Conservation (phyloP, 2,113 vertebrate genomes). For the Aldabrachelys gigantea region DNA sequence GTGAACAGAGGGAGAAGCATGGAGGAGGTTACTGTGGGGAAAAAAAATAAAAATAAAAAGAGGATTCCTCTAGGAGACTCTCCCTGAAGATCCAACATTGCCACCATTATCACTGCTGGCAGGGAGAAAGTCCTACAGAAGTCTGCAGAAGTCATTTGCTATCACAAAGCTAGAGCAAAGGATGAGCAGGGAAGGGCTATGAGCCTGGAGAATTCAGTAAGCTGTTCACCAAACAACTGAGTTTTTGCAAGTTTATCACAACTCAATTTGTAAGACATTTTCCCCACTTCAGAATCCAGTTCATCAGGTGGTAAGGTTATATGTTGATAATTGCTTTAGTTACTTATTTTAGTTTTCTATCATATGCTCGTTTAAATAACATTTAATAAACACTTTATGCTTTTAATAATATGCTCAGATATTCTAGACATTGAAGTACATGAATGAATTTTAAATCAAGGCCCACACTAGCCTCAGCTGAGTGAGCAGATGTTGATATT, state of each 20-base stretch:
- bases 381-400: neutral
- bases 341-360: neutral
- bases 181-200: neutral
- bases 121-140: neutral
- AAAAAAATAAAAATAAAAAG: no score
- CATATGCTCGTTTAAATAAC: neutral
- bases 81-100: neutral
- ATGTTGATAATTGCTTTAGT: neutral
- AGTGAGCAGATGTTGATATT: neutral
- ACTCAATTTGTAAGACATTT: neutral
- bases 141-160: neutral
- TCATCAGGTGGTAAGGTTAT: neutral
- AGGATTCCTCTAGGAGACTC: neutral
- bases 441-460: neutral
- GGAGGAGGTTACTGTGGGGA: neutral
- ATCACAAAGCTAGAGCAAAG: neutral
- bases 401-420: neutral
- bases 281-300: neutral
- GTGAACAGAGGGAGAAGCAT: neutral
- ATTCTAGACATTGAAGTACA: neutral
- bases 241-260: neutral
- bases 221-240: neutral
- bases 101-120: neutral
- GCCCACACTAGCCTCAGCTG: accelerated
- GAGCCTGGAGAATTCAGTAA: neutral